phyloP scores from a whole-genome alignment of 2,888 invertebrate genomes.

The Dryobota labecula region DNA sequence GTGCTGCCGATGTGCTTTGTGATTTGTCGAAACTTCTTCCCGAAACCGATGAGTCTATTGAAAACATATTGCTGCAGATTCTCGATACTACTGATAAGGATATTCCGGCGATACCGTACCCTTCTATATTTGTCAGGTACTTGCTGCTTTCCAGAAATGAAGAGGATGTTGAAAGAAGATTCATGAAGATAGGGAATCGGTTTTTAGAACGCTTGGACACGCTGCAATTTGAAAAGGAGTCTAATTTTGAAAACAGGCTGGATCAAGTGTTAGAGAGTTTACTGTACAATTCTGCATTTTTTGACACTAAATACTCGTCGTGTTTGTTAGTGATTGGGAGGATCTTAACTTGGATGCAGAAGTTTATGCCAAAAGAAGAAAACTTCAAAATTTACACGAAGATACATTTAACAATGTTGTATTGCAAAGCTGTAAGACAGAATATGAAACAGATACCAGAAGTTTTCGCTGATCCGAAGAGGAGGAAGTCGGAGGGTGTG shows the following conservation, averaged over 20 bases:
- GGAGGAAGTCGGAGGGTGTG: conserved; percentile 68
- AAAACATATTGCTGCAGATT: conserved; percentile 61
- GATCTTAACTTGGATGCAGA: conserved; percentile 69
- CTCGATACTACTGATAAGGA: conserved; percentile 42
- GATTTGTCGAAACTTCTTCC: conserved; percentile 65
- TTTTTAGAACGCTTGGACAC: conserved; percentile 69
- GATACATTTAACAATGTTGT: conserved; percentile 77
- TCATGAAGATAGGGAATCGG: conserved; percentile 67
- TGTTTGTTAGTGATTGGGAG: conserved; percentile 73
- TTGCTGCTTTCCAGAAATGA: conserved; percentile 72
- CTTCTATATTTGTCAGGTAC: conserved; percentile 73
- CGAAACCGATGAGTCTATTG: conserved; percentile 64
- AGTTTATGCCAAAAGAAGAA: conserved; percentile 71
- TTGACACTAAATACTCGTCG: conserved; percentile 68
- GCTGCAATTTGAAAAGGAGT: neutral
- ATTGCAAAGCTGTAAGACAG: conserved; percentile 74
- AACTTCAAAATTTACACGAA: conserved; percentile 62
- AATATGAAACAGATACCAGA: conserved; percentile 69
- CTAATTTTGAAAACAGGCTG: neutral
- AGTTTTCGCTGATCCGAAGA: conserved; percentile 67
- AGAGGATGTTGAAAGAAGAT: conserved; percentile 64
- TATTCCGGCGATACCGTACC: conserved; percentile 52
- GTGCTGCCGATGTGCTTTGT: too few relatives aligned
- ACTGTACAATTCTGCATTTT: conserved; percentile 73
- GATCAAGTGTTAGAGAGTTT: conserved; percentile 63